phyloP scores from a whole-genome alignment of 2,113 vertebrate genomes.

The Alectura lathami region DNA sequence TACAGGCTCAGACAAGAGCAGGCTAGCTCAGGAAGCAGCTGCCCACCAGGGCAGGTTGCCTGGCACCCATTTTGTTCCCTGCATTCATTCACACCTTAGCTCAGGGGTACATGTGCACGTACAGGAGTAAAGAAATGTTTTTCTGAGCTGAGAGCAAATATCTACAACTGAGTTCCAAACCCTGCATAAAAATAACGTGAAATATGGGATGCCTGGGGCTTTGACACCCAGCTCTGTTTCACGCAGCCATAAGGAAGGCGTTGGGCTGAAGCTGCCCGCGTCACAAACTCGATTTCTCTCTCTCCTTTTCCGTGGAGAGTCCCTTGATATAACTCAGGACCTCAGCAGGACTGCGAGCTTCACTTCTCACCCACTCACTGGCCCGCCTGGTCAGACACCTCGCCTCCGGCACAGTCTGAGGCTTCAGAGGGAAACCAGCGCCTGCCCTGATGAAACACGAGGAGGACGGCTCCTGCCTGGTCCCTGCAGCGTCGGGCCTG shows the following conservation, averaged over 20 bases:
- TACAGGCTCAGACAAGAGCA: not conserved
- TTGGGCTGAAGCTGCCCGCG: not conserved
- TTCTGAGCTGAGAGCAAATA: not conserved
- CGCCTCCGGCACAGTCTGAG: not conserved
- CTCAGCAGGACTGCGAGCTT: not conserved
- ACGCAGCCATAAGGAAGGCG: not conserved
- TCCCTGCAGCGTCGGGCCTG: not conserved
- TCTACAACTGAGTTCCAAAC: not conserved
- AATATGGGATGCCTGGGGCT: not conserved
- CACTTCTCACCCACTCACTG: not conserved
- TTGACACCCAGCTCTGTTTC: rapidly evolving
- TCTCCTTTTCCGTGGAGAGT: not conserved
- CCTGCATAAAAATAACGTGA: not conserved
- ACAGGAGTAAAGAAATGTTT: not conserved
- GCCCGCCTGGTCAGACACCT: not conserved
- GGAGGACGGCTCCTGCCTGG: not conserved
- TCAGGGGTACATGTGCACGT: not conserved
- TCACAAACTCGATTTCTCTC: not conserved
- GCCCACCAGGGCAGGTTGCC: not conserved
- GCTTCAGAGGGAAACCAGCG: rapidly evolving
- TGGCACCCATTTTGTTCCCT: not conserved
- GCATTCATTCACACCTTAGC: not conserved
- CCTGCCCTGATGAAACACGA: not conserved
- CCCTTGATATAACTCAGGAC: not conserved
- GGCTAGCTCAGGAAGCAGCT: not conserved